Evolutionary conservation across 2,113 vertebrate species (phyloP).

Genomic region (Tympanuchus pallidicinctus): DNA sequence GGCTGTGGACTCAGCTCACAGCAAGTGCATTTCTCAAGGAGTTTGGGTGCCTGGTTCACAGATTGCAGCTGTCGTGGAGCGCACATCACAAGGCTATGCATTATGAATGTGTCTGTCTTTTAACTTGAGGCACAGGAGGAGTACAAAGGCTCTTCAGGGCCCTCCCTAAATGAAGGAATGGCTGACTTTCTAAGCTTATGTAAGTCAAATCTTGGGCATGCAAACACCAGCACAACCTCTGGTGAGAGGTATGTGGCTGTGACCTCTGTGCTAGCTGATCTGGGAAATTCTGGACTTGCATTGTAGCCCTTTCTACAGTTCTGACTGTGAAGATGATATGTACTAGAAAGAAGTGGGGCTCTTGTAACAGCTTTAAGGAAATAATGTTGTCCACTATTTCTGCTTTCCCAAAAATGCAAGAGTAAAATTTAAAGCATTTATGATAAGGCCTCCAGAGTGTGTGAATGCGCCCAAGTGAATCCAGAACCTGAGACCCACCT

Average conservation of each 20-base stretch:
- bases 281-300: not conserved
- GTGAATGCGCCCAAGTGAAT: not conserved
- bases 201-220: not conserved
- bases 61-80: conserved; percentile 55
- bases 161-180: not conserved
- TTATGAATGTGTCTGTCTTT: conserved; percentile 54
- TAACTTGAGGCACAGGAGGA: not conserved
- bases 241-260: not conserved
- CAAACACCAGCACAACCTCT: not conserved
- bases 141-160: not conserved
- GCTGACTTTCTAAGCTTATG: not conserved
- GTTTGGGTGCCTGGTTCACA: conserved; percentile 33
- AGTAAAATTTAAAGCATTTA: not conserved
- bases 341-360: not conserved
- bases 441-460: not conserved
- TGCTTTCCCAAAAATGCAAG: not conserved
- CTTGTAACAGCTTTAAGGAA: not conserved
- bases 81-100: conserved; percentile 41
- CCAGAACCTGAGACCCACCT: not conserved
- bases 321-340: not conserved
- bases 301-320: not conserved
- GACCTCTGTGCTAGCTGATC: not conserved
- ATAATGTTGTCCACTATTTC: no score
- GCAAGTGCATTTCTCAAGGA: conserved; percentile 23
- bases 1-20: not conserved